A percentile compares a stretch with the other conserved stretches of the same genome.
Conservation (phyloP, 2,888 invertebrate genomes). For the Carterocephalus palaemon region DNA sequence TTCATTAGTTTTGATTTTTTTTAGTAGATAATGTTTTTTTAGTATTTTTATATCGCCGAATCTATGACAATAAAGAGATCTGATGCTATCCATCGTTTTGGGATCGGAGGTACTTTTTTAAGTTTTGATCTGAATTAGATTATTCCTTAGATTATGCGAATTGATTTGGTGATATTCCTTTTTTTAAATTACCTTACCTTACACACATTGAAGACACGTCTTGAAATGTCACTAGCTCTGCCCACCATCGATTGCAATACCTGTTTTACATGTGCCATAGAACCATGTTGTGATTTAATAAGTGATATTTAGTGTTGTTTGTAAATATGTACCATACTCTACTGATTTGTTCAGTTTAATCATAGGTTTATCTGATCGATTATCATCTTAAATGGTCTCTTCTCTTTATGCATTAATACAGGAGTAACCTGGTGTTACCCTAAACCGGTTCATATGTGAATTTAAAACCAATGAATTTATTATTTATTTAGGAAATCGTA, state of each 20-base stretch:
- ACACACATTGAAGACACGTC: constrained; percentile 67
- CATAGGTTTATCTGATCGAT: constrained; percentile 56
- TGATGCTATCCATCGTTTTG: constrained; percentile 58
- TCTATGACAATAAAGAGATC: constrained; percentile 82
- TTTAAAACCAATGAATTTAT: constrained; percentile 32
- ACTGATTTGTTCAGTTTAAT: constrained; percentile 61
- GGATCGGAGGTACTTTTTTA: constrained; percentile 49
- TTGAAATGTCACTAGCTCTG: constrained; percentile 33
- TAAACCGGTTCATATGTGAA: constrained; percentile 25
- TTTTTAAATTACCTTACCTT: constrained; percentile 44
- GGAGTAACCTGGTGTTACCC: constrained; percentile 33
- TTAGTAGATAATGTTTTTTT: constrained; percentile 74
- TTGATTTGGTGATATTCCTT: constrained; percentile 69
- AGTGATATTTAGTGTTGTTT: constrained; percentile 78
- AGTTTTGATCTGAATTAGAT: constrained; percentile 69
- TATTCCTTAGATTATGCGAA: constrained; percentile 55
- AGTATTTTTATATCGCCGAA: constrained; percentile 67
- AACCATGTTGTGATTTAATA: constrained; percentile 77
- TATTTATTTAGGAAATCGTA: constrained; percentile 23
- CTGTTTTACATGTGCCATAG: constrained; percentile 76
- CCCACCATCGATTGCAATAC: constrained; percentile 47
- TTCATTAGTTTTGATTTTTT: constrained; percentile 69
- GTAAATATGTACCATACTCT: constrained; percentile 77
- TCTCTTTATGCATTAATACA: constrained; percentile 47
- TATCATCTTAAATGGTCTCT: constrained; percentile 46